A percentile compares a stretch with the other conserved stretches of the same genome.
Conservation (phyloP, 2,888 invertebrate species). For the Zygaena filipendulae region DNA sequence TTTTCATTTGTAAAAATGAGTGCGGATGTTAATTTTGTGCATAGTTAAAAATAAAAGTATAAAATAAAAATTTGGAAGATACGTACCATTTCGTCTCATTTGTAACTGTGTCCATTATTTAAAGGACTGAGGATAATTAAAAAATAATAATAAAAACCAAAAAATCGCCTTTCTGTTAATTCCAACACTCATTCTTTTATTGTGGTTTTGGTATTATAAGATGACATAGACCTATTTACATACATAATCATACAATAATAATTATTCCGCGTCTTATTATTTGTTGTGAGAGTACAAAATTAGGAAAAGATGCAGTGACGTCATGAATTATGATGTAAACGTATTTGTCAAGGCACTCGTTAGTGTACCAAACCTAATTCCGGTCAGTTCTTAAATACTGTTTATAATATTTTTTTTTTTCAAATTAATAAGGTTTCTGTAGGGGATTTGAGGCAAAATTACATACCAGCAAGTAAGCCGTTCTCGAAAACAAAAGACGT, state of each 20-base stretch:
- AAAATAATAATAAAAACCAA: conserved; percentile 41
- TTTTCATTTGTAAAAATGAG: conserved; percentile 42
- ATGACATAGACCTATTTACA: conserved; percentile 30
- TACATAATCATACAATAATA: too few species aligned
- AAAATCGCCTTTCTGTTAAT: conserved; percentile 65
- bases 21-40: conserved; percentile 52
- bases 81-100: conserved; percentile 48
- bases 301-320: conserved; percentile 30
- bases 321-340: too few species aligned
- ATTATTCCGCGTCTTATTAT: conserved; percentile 56
- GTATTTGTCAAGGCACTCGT: too few species aligned
- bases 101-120: too few species aligned
- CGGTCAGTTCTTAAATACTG: too few species aligned
- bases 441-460: too few species aligned
- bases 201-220: conserved; percentile 60
- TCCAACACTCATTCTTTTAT: conserved; percentile 70
- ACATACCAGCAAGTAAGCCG: too few species aligned
- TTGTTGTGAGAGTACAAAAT: conserved; percentile 66
- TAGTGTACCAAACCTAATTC: too few species aligned
- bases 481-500: conserved; percentile 28
- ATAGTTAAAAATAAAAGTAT: too few species aligned
- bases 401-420: too few species aligned
- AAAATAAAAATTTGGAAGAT: conserved; percentile 45
- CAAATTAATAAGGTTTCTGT: too few species aligned
- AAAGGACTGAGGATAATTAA: too few species aligned